Evolutionary conservation across 2,888 invertebrate genomes (phyloP).

Genomic region (Callimorpha dominula): DNA sequence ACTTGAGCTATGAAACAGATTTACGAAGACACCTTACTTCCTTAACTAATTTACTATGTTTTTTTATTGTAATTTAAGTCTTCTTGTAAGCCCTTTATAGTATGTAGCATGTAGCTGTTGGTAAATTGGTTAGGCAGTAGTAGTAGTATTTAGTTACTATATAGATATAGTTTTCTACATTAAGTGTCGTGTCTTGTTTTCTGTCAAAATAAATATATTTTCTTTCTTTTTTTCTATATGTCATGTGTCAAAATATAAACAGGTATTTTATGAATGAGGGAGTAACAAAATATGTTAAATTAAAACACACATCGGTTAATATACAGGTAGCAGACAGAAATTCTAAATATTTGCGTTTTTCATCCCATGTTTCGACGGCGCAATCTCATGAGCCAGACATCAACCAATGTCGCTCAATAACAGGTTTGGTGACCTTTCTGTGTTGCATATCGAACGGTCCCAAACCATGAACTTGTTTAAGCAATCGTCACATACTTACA

Average conservation of each 20-base stretch:
- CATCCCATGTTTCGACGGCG: slow-evolving; percentile 22
- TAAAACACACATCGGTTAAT: slow-evolving; percentile 9
- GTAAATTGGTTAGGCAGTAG: neutral
- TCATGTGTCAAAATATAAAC: neutral
- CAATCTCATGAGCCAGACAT: slow-evolving; percentile 22
- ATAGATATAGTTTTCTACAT: no score
- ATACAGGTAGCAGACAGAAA: slow-evolving; percentile 32
- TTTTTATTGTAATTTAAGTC: neutral
- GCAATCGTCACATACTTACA: slow-evolving; percentile 47
- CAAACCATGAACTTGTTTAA: slow-evolving; percentile 58
- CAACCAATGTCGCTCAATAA: slow-evolving; percentile 73
- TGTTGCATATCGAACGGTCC: slow-evolving; percentile 67
- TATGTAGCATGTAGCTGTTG: neutral
- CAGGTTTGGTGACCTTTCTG: slow-evolving; percentile 83
- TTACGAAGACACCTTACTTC: neutral
- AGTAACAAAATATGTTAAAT: neutral
- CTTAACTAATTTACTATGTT: neutral
- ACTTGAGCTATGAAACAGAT: neutral
- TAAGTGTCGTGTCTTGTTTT: no score
- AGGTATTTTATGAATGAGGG: neutral
- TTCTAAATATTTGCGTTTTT: slow-evolving; percentile 22
- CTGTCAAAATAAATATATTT: no score
- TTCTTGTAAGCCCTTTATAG: neutral
- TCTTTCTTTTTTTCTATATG: neutral
- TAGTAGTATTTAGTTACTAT: no score